Evolutionary conservation across 2,888 invertebrate species (phyloP).

Genomic region (Macrostomum cliftonense): DNA sequence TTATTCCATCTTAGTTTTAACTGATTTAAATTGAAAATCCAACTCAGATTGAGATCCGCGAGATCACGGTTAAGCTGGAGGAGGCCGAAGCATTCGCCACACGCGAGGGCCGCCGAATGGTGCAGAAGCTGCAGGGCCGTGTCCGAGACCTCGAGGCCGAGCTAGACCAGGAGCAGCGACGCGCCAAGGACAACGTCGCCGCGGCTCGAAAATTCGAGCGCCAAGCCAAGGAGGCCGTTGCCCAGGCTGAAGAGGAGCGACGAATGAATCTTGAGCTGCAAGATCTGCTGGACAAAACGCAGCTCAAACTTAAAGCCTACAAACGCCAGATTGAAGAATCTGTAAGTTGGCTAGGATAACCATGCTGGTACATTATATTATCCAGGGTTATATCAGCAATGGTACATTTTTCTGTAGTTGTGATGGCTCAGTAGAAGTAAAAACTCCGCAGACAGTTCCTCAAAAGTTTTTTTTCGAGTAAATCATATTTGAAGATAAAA

Average conservation of each 20-base stretch:
- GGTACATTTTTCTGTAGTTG: too few relatives aligned
- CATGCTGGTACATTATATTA: too few relatives aligned
- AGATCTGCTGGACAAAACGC: conserved; percentile 26
- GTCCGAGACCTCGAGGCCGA: conserved; percentile 35
- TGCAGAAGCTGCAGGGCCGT: conserved; percentile 33
- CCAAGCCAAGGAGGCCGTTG: conserved; percentile 24
- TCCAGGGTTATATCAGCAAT: too few relatives aligned
- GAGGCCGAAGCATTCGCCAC: conserved; percentile 37
- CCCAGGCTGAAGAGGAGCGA: conserved; percentile 30
- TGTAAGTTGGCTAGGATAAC: conserved; percentile 21
- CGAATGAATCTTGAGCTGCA: conserved; percentile 25
- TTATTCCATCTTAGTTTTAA: too few relatives aligned
- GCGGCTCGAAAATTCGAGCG: conserved; percentile 30
- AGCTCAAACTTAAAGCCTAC: conserved; percentile 28
- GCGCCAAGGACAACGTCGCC: conserved; percentile 26
- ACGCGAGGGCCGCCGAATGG: conserved; percentile 35
- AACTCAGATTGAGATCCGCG: conserved; percentile 31
- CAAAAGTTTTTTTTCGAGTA: too few relatives aligned
- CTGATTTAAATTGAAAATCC: too few relatives aligned
- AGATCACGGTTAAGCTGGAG: conserved; percentile 35
- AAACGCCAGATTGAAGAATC: conserved; percentile 36
- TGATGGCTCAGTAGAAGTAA: too few relatives aligned
- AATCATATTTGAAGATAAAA: too few relatives aligned
- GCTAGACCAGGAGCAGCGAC: conserved; percentile 31
- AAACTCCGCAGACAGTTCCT: too few relatives aligned